Percentiles rank a stretch among this genome's conserved stretches.
These are phyloP conservation scores for Parauchenoglanis ngamensis DNA, from an alignment of 2,797 vertebrate species.

Conservation along the genomic window DNA sequence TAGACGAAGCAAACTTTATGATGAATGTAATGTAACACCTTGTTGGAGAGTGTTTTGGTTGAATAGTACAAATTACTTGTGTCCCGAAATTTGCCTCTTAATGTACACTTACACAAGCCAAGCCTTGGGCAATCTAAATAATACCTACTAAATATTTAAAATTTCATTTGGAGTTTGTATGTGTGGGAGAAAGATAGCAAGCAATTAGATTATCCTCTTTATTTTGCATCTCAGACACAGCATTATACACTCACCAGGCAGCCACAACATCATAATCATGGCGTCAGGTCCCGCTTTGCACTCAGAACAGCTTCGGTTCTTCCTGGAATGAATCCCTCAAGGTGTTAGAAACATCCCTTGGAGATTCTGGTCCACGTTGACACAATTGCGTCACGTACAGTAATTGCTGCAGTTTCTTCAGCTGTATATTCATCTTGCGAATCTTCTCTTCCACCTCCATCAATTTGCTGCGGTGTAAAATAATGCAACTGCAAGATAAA, in stretches of 20 bases:
- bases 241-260: not conserved
- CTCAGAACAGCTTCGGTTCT: not conserved
- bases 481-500: not conserved
- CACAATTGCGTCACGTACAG: not conserved
- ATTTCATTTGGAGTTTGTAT: not conserved
- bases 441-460: not conserved
- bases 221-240: not conserved
- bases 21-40: not conserved
- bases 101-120: not conserved
- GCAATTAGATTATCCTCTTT: not conserved
- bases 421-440: too few relatives aligned
- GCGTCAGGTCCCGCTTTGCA: not conserved
- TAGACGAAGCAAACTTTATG: not conserved
- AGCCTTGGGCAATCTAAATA: not conserved
- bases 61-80: not conserved
- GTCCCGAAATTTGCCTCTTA: not conserved
- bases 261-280: not conserved
- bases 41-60: not conserved
- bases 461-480: not conserved
- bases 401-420: not conserved
- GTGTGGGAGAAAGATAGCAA: not conserved
- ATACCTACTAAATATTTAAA: not conserved
- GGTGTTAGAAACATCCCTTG: not conserved
- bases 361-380: not conserved
- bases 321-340: not conserved